phyloP scores from a whole-genome alignment of 2,113 vertebrate genomes.

The Eptatretus burgeri region DNA sequence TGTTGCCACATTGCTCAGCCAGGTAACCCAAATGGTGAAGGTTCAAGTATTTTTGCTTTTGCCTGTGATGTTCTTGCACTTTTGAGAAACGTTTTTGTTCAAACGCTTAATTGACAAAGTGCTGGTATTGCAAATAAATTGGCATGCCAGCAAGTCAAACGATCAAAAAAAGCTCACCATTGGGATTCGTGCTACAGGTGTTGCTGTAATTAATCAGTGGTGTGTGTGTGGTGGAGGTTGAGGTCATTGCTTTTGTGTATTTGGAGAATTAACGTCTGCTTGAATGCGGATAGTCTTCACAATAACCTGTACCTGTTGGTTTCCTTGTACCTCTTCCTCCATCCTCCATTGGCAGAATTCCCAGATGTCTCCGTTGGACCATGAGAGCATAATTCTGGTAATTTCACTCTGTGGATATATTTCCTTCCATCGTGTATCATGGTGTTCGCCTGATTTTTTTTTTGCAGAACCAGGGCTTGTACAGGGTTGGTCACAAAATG shows the following conservation, averaged over 20 bases:
- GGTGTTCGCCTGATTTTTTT: background rate
- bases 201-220: too few species aligned
- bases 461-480: too few species aligned
- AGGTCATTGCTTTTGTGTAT: background rate
- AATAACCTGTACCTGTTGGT: too few species aligned
- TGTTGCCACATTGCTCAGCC: constrained; percentile 85
- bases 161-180: background rate
- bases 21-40: constrained; percentile 21
- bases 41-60: too few species aligned
- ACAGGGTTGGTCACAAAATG: too few species aligned
- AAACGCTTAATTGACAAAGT: background rate
- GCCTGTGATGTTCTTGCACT: too few species aligned
- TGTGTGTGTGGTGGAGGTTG: background rate
- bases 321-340: constrained; percentile 7
- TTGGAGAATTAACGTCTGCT: background rate
- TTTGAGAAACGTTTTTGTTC: background rate
- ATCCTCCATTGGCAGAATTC: constrained; percentile 35
- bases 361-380: constrained; percentile 71
- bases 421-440: background rate
- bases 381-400: constrained; percentile 98
- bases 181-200: too few species aligned
- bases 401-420: constrained; percentile 16
- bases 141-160: background rate
- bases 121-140: too few species aligned
- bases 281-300: background rate